Conservation (phyloP, 2,113 vertebrate species). For the Oryzias celebensis region DNA sequence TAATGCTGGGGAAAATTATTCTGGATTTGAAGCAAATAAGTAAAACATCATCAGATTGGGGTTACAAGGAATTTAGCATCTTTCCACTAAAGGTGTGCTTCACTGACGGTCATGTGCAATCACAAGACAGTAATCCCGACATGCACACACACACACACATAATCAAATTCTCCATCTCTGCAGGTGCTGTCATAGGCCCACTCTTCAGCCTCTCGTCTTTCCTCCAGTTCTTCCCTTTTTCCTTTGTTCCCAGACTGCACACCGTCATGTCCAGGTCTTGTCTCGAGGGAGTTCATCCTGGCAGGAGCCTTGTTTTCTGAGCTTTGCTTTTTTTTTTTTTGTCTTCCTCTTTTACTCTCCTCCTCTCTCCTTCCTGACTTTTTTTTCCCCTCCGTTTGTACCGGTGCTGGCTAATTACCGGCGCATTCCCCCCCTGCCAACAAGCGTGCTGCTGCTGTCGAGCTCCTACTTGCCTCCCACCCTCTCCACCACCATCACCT, state of each 20-base stretch:
- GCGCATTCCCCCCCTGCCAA: conserved; percentile 73
- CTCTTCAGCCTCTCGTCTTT: conserved; percentile 63
- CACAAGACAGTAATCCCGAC: conserved; percentile 50
- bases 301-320: conserved; percentile 77
- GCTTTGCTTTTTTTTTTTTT: conserved; percentile 64
- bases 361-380: conserved; percentile 62
- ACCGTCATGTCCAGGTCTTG: conserved; percentile 76
- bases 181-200: conserved; percentile 68
- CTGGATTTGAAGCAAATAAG: conserved; percentile 27
- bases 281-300: conserved; percentile 73
- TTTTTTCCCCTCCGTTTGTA: conserved; percentile 61
- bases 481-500: conserved; percentile 9
- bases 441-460: conserved; percentile 68
- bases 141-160: conserved; percentile 31
- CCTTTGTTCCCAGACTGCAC: conserved; percentile 77
- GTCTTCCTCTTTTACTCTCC: conserved; percentile 50
- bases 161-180: conserved; percentile 56
- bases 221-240: conserved; percentile 60
- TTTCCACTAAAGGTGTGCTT: conserved; percentile 52
- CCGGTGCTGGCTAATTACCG: conserved; percentile 76
- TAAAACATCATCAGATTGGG: conserved; percentile 18
- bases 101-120: conserved; percentile 39
- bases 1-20: conserved; percentile 25
- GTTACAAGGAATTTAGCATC: conserved; percentile 25
- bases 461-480: conserved; percentile 43